These are phyloP conservation scores for Tolypeutes matacus DNA, from an alignment of 2,797 vertebrate genomes.

Conservation along the genomic window DNA sequence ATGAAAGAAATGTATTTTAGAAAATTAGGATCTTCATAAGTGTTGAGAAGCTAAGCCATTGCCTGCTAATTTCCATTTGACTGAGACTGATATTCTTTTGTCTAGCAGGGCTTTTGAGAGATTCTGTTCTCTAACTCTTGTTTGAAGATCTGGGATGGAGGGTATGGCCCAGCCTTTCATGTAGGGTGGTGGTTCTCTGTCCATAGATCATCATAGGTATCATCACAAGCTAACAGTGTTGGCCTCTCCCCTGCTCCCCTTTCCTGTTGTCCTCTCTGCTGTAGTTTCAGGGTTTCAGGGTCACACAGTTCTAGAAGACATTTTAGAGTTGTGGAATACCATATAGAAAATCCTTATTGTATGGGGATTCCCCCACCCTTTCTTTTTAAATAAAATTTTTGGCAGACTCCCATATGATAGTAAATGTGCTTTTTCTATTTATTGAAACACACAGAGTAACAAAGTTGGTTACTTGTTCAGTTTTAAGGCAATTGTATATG, in stretches of 20 bases:
- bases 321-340: neutral
- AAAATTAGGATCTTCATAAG: neutral
- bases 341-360: neutral
- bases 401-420: neutral
- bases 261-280: neutral
- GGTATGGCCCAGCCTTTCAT: neutral
- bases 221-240: neutral
- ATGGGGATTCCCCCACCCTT: neutral
- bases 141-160: neutral
- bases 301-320: neutral
- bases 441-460: neutral
- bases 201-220: neutral
- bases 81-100: neutral
- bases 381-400: neutral
- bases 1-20: conserved; percentile 21
- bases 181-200: neutral
- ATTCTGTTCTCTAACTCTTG: neutral
- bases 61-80: neutral
- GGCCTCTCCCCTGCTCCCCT: neutral
- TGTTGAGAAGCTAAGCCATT: neutral
- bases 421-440: conserved; percentile 6
- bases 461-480: neutral
- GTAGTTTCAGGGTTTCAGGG: neutral
- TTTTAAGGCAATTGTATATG: neutral
- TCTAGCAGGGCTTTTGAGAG: neutral